A percentile compares a stretch with the other conserved stretches of the same genome.
Evolutionary conservation across 1,140 invertebrate genomes (phyloP).

Genomic region (Nomia melanderi): DNA sequence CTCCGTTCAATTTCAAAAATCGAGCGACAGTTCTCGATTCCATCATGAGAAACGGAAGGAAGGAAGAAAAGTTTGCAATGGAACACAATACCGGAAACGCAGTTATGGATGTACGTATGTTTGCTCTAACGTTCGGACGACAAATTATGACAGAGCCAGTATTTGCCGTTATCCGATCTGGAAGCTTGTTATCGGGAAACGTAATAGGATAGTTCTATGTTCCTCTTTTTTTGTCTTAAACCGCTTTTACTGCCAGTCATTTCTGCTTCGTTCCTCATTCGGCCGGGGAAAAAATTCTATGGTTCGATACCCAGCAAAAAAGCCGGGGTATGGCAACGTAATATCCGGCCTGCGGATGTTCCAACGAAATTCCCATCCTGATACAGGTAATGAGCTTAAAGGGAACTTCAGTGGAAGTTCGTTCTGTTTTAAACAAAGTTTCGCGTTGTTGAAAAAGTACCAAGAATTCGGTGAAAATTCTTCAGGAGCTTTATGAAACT

Average conservation of each 20-base stretch:
- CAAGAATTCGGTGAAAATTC: too few species aligned
- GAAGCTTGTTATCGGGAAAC: slow-evolving; percentile 23
- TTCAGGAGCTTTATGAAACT: too few species aligned
- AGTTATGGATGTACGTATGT: too few species aligned
- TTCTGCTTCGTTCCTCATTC: not conserved
- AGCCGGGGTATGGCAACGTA: too few species aligned
- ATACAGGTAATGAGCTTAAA: too few species aligned
- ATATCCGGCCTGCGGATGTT: not conserved
- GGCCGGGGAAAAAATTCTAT: not conserved
- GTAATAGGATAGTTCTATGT: slow-evolving; percentile 39
- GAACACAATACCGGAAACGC: not conserved
- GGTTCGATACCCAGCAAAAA: not conserved
- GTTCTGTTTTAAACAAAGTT: too few species aligned
- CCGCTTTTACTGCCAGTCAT: not conserved
- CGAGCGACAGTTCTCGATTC: too few species aligned
- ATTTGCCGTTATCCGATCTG: not conserved
- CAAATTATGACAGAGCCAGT: slow-evolving; percentile 11
- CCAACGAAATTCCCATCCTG: too few species aligned
- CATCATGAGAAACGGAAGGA: too few species aligned
- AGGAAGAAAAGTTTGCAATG: not conserved
- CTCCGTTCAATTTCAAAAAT: too few species aligned
- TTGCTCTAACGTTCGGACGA: not conserved
- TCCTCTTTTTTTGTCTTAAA: not conserved
- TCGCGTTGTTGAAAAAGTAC: too few species aligned
- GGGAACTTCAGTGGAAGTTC: too few species aligned